Base-by-base conservation (phyloP, 2,888 invertebrate genomes). In the Volucella inanis region DNA sequence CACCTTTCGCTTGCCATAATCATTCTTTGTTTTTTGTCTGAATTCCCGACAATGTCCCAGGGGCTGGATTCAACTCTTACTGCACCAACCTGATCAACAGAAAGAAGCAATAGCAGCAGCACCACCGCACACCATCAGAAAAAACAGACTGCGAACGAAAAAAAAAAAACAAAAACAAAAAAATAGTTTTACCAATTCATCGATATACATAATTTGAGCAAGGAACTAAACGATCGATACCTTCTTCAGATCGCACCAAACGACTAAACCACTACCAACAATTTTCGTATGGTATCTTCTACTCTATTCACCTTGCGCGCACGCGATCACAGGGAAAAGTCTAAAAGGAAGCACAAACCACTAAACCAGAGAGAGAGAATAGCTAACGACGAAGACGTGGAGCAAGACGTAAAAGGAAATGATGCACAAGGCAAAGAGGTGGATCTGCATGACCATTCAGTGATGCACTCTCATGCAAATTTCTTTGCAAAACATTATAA, bases 401-500 rank as follows among this genome's bases (percentile, higher is more conserved):
- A 45, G 15, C n/a, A 45, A 22, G 57, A 39, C 15, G 18, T 11
- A 15, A 54, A 64, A 39, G 55, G 57, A 22, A 39, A 85, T 62
- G 67, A 70, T 75, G 55, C 59, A 71, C 10, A 62, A 49, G 55
- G 62, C 62, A 70, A 77, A 59, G 72, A 85, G 67, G 76, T 85
- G 81, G 81, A 85, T 85, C 72, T 71, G 85, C 76, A 85, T 81
- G 76, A 81, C 81, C 81, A 85, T 77, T 85, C 81, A 81, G 67
- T 72, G 81, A 52, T 81, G 81, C 85, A 85, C 68, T 85, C 76
- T 81, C 85, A 85, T 85, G 85, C 85, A 81, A 85, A 85, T 85
- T 80, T 80, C 54, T 76, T 49, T 52, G 75, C 80, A 76, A 80
- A 80, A 80, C 84, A 84, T 84, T 84, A 80, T 84, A 76, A 84